These are phyloP conservation scores for Synergus gifuensis DNA, from an alignment of 2,888 invertebrate genomes.

Conservation along the genomic window DNA sequence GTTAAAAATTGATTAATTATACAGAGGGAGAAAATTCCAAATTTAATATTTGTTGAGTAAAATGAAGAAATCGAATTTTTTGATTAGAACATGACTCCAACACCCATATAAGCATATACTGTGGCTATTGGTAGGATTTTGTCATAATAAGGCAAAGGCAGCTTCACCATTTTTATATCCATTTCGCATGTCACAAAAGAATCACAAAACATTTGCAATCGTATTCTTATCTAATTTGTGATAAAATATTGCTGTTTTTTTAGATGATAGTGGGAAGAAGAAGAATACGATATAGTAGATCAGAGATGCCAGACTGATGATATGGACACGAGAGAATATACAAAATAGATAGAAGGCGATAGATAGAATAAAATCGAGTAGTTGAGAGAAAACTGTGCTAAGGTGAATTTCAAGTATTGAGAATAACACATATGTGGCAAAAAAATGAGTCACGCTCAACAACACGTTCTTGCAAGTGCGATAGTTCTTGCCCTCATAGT, in stretches of 20 bases:
- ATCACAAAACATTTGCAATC: too few species aligned
- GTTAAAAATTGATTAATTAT: too few species aligned
- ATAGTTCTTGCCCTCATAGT: slow-evolving; percentile 81
- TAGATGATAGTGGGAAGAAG: slow-evolving; percentile 72
- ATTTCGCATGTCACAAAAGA: too few species aligned
- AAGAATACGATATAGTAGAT: slow-evolving; percentile 73
- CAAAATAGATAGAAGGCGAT: slow-evolving; percentile 54
- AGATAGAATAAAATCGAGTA: slow-evolving; percentile 50
- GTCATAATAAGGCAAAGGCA: too few species aligned
- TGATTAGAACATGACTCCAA: too few species aligned
- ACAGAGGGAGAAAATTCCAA: too few species aligned
- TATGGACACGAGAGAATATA: too few species aligned
- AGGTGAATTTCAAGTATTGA: slow-evolving; percentile 52
- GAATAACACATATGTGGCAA: slow-evolving; percentile 51
- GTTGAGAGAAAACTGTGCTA: slow-evolving; percentile 46
- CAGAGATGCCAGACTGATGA: slow-evolving; percentile 73
- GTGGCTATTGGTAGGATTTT: too few species aligned
- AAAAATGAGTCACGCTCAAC: slow-evolving; percentile 80
- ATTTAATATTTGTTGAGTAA: too few species aligned
- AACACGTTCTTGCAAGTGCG: slow-evolving; percentile 81
- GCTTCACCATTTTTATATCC: too few species aligned
- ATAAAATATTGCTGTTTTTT: neutral
- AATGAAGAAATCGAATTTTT: too few species aligned
- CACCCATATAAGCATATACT: too few species aligned
- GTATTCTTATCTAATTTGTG: neutral